Base-by-base conservation (phyloP, 2,888 invertebrate genomes). In the Malachius bipustulatus region DNA sequence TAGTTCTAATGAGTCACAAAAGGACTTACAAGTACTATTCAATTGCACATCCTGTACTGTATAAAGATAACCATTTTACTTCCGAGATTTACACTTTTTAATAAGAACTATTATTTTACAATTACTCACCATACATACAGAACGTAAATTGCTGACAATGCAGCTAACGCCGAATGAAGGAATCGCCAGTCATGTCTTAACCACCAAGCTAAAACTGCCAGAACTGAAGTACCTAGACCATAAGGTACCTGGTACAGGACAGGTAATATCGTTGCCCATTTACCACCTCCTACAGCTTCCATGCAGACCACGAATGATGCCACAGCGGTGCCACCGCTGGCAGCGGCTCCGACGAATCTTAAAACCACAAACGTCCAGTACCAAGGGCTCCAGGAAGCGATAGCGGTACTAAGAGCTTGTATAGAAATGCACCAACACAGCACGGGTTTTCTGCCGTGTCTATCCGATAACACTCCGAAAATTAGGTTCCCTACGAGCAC, bases 271-370 rank as follows among this genome's bases (percentile, higher is more conserved):
- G 71, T 71, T 19, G 75, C 62, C 67, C 71, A 75, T 55, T 67
- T 67, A 26, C 73, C 73, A 26, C 73, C 73, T 35, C 73, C 70
- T 14, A 75, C 75, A 14, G 69, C 68, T 64, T 73, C 74, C 67
- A 74, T 69, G 54, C 73, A 74, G 46, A 78, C 59, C 2, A 79
- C 76, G 51, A 78, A 77, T 1, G 77, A 75, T 44, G 73, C 71
- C 11, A 75, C 70, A 41, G 71, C 67, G 15, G 74, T 69, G 3
- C 77, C 78, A 37, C 75, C 76, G 45, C 71, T 70, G 4, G 71
- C 70, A 36, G 75, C 52, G 2, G 73, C 76, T 39, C 73, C 52
- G 13, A 72, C 44, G 49, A 75, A 73, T 59, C 76, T 66, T 35
- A 59, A 50, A 1, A 65, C 14, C 14, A 75, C 47, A 54, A 77